phyloP scores from a whole-genome alignment of 2,113 vertebrate species.

The Heterocephalus glaber region DNA sequence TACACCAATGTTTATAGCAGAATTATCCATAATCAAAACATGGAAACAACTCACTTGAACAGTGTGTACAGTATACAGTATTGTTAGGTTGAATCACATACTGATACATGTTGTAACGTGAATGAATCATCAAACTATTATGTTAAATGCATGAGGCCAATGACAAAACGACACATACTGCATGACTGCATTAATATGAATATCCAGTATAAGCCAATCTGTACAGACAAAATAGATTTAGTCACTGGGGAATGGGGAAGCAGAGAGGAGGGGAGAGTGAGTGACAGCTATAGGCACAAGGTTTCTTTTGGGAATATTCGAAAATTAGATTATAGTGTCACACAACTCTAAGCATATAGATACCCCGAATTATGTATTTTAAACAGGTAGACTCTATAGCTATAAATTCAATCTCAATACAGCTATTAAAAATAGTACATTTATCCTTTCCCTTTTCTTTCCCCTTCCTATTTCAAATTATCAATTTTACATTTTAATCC shows the following conservation, averaged over 20 bases:
- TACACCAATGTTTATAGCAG: rapidly evolving
- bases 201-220: neutral
- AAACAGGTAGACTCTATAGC: neutral
- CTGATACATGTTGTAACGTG: neutral
- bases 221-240: neutral
- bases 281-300: neutral
- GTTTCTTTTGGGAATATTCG: neutral
- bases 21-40: neutral
- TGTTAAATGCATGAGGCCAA: neutral
- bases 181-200: neutral
- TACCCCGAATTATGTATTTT: neutral
- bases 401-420: neutral
- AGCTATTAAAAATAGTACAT: neutral
- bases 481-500: too few species aligned
- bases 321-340: neutral
- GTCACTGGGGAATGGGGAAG: neutral
- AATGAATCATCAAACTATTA: neutral
- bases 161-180: neutral
- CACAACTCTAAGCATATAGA: neutral
- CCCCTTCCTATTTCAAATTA: too few species aligned
- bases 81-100: neutral
- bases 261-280: rapidly evolving
- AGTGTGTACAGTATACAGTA: neutral
- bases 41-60: neutral
- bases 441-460: too few species aligned